Evolutionary conservation across 2,888 invertebrate species (phyloP), one percentile per base, ranked within the genome.

Genomic region (Eretmocerus hayati): DNA sequence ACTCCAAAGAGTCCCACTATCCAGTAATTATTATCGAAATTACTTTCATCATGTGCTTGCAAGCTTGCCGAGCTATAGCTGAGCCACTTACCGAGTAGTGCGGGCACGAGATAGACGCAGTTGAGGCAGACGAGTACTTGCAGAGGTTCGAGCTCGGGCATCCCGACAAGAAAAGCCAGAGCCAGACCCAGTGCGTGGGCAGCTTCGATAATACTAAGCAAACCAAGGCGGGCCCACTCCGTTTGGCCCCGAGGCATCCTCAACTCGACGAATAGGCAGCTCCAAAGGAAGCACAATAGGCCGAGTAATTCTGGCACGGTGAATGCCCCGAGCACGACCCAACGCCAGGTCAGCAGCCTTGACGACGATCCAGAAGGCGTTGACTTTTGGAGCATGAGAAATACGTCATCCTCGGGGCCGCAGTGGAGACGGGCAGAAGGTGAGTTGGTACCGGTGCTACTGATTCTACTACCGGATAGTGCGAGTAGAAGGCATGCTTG

Each of bases 91-190:
- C 85, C 83, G 22, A 87, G 72, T 50, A 90, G 57, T n/a, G 82
- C 81, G 0, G 94, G 94, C 11, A 91, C 69, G 58, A 92, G 77
- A 64, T 88, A 90, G 55, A 91, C 77, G 19, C 87, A 88, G 69
- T 87, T 90, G 62, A 88, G 87, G 44, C 93, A 72, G 82, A 90
- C 87, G 2, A 87, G 82, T 2, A 85, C 90, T 65, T 87, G 85
- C 9, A 89, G 77, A 0, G 87, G 84, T 68, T 91, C 89, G 57
- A 92, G 66, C 56, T 85, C 79, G 0, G 93, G 92, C 31, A 94
- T 73, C 36, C 90, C 80, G 30, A 81, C 70, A 56, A 90, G 84
- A 22, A 87, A 78, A 20, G 94, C 76, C 30, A 90, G 68, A 1
- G 85, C 84, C 59, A 88, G 71, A 13, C 93, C 94, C 32, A 87